These are phyloP conservation scores for Deilephila porcellus DNA, from an alignment of 2,888 invertebrate genomes.

Conservation along the genomic window DNA sequence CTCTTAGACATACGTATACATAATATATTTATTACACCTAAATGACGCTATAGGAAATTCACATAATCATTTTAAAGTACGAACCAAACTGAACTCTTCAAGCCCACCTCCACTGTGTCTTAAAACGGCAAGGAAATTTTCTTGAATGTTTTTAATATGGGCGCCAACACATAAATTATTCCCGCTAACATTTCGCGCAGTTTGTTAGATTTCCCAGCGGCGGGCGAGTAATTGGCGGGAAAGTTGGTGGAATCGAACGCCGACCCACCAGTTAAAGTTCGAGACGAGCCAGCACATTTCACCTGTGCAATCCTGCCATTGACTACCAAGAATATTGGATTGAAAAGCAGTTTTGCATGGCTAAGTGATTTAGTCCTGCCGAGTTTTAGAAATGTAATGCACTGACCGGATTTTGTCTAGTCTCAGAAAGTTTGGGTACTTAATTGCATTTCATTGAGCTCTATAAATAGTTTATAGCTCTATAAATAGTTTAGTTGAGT, in stretches of 20 bases:
- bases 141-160: conserved; percentile 56
- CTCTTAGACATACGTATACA: too few species aligned
- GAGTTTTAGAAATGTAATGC: background rate
- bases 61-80: background rate
- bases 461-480: too few species aligned
- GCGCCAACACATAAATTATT: conserved; percentile 52
- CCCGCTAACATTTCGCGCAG: conserved; percentile 24
- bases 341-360: conserved; percentile 10
- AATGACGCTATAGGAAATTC: too few species aligned
- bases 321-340: background rate
- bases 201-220: conserved; percentile 31
- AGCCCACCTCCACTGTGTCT: conserved; percentile 22
- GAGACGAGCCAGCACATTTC: conserved; percentile 12
- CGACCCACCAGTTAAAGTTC: conserved; percentile 1
- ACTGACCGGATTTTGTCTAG: background rate
- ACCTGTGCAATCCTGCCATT: background rate
- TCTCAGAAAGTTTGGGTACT: background rate
- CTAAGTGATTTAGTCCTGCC: background rate
- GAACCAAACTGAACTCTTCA: background rate
- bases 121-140: conserved; percentile 42
- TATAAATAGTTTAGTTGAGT: too few species aligned
- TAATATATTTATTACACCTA: too few species aligned
- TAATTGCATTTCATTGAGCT: background rate
- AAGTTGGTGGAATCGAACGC: conserved; percentile 30
- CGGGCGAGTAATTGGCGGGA: conserved; percentile 25